Base-by-base conservation (phyloP, 2,797 vertebrate genomes). In the Brachyalestes nurse region DNA sequence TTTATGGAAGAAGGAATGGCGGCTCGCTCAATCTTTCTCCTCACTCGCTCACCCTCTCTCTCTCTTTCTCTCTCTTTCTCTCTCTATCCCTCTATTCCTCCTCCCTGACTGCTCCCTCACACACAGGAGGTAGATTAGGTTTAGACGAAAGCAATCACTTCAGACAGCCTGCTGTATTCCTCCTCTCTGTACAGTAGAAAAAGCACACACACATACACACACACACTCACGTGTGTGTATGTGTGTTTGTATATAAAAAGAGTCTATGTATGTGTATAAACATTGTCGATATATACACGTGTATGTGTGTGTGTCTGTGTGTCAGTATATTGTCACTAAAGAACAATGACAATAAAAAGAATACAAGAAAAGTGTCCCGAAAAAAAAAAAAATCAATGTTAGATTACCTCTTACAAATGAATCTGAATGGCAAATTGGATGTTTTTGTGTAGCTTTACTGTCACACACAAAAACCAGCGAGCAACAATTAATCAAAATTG, bases 101-200 rank as follows among this genome's bases (percentile, higher is more conserved):
- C 57, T 28, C 60, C 60, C 60, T 28, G 12, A 62, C 60, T 14
- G 25, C 60, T 62, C 73, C 51, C 67, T 60, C 25, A 65, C 75
- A 77, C 80, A 75, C 64, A 81, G 79, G 75, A 71, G 79, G 79
- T 77, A 77, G 69, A 80, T 80, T 80, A 81, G 75, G 70, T 77
- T 84, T 77, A 77, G 78, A 83, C 58, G 71, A 79, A 74, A 75
- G 76, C 81, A 79, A 79, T 79, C 72, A 78, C 49, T 64, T 28
- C 71, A 78, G 72, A 69, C 71, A 55, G 53, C 70, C 81, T 53
- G 62, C 67, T 77, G 73, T 42, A 77, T 69, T 77, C 53, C 58
- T 58, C 58, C 67, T 58, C 55, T 34, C 51, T 70, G 47, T 75
- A 81, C 28, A 19, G 76, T 58, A 40, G 34, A 42, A 64, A 75